A percentile compares a stretch with the other conserved stretches of the same genome.
These are phyloP conservation scores for Leucophenga montana DNA, from an alignment of 2,888 invertebrate genomes.

Conservation along the genomic window DNA sequence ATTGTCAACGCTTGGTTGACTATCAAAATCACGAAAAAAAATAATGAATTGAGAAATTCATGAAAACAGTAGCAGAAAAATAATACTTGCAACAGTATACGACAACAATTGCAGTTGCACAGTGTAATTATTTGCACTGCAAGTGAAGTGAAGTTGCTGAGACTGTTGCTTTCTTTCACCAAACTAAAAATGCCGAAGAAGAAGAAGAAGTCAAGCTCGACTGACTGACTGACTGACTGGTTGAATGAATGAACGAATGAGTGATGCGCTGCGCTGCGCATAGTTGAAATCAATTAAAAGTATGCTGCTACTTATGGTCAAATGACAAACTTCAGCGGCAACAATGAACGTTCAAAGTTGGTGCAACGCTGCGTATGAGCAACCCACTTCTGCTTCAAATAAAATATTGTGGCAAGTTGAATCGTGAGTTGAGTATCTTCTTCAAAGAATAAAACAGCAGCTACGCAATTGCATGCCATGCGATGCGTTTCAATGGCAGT, in stretches of 20 bases:
- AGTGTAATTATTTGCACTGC: slow-evolving; percentile 49
- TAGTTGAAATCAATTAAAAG: slow-evolving; percentile 63
- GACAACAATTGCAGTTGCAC: background rate
- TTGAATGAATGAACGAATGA: slow-evolving; percentile 28
- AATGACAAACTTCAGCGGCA: slow-evolving; percentile 58
- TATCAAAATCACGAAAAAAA: background rate
- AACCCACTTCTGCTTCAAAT: slow-evolving; percentile 50
- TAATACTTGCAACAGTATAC: background rate
- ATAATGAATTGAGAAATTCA: background rate
- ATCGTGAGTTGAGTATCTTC: too few species aligned
- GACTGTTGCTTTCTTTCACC: slow-evolving; percentile 55
- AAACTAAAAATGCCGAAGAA: slow-evolving; percentile 1
- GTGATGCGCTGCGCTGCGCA: slow-evolving; percentile 33
- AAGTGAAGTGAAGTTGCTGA: slow-evolving; percentile 59
- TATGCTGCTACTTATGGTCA: slow-evolving; percentile 62
- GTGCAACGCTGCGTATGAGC: slow-evolving; percentile 44
- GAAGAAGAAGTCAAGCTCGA: background rate
- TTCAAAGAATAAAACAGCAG: slow-evolving; percentile 10
- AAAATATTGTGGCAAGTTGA: slow-evolving; percentile 3
- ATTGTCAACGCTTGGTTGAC: slow-evolving; percentile 47
- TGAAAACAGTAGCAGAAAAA: background rate
- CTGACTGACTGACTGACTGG: slow-evolving; percentile 33
- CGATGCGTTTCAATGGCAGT: background rate
- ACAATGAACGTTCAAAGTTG: slow-evolving; percentile 15
- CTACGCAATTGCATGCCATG: background rate